These are phyloP conservation scores for Eilema caniola DNA, from an alignment of 2,888 invertebrate genomes.

Conservation along the genomic window DNA sequence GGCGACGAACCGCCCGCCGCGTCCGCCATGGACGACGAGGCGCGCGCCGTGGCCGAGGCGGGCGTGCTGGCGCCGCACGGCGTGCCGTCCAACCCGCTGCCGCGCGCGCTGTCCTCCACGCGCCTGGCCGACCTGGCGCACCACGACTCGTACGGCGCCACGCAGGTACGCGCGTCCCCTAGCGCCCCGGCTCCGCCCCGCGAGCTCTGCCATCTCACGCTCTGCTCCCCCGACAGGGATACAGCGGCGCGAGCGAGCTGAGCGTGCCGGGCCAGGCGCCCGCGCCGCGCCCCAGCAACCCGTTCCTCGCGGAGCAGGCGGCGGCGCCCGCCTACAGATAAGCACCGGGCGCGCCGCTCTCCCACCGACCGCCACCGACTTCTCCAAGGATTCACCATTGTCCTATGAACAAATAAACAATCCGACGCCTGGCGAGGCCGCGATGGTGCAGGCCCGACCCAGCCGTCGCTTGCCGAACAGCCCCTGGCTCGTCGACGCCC, in stretches of 20 bases:
- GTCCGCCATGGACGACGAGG: constrained; percentile 79
- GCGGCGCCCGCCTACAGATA: constrained; percentile 69
- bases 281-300: constrained; percentile 68
- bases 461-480: neutral
- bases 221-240: constrained; percentile 61
- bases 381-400: too few relatives aligned
- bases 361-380: constrained; percentile 18
- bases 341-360: constrained; percentile 33
- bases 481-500: too few relatives aligned
- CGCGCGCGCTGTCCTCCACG: constrained; percentile 93
- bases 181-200: neutral
- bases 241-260: constrained; percentile 76
- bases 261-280: constrained; percentile 76
- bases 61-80: constrained; percentile 97
- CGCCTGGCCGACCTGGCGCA: constrained; percentile 92
- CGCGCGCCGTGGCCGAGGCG: constrained; percentile 88
- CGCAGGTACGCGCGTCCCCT: constrained; percentile 76
- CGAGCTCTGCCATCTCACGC: neutral
- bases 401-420: constrained; percentile 44
- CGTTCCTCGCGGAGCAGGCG: constrained; percentile 68
- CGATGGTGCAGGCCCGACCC: neutral
- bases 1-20: constrained; percentile 77
- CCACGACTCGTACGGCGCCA: constrained; percentile 92
- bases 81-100: constrained; percentile 96
- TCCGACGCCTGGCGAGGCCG: constrained; percentile 11